phyloP scores from a whole-genome alignment of 2,888 invertebrate species.

The Idaea aversata region DNA sequence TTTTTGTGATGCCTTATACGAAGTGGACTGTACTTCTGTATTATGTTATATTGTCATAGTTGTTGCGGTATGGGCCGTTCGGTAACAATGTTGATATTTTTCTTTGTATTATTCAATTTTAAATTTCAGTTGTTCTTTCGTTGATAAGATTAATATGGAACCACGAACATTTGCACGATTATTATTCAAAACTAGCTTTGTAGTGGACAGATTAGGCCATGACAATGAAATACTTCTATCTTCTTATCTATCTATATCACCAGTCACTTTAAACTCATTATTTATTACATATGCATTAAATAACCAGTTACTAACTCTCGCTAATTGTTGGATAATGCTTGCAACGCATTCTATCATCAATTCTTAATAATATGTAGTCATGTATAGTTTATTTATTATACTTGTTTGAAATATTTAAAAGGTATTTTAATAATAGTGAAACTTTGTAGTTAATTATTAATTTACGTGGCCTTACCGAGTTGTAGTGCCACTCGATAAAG shows the following conservation, averaged over 20 bases:
- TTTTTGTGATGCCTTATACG: constrained; percentile 68
- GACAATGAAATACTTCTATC: constrained; percentile 31
- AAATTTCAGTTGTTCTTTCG: constrained; percentile 5
- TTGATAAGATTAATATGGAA: constrained; percentile 7
- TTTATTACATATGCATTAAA: constrained; percentile 13
- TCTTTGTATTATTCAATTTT: neutral
- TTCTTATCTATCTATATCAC: constrained; percentile 5
- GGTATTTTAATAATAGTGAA: constrained; percentile 1
- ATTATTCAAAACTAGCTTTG: constrained; percentile 27
- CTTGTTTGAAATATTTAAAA: constrained; percentile 11
- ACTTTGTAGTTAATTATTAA: neutral
- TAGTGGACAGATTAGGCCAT: constrained; percentile 37
- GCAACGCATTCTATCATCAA: constrained; percentile 10
- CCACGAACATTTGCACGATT: constrained; percentile 5
- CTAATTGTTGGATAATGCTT: constrained; percentile 12
- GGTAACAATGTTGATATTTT: constrained; percentile 8
- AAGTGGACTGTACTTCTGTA: constrained; percentile 49
- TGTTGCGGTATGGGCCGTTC: constrained; percentile 8
- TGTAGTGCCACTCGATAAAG: neutral
- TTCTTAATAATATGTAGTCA: constrained; percentile 2
- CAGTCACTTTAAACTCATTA: constrained; percentile 10
- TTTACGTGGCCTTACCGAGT: neutral
- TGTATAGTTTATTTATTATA: constrained; percentile 23
- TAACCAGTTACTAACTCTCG: constrained; percentile 18
- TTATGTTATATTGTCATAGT: constrained; percentile 28